Base-by-base conservation (phyloP, 2,797 vertebrate genomes). In the Crenuchus spilurus region DNA sequence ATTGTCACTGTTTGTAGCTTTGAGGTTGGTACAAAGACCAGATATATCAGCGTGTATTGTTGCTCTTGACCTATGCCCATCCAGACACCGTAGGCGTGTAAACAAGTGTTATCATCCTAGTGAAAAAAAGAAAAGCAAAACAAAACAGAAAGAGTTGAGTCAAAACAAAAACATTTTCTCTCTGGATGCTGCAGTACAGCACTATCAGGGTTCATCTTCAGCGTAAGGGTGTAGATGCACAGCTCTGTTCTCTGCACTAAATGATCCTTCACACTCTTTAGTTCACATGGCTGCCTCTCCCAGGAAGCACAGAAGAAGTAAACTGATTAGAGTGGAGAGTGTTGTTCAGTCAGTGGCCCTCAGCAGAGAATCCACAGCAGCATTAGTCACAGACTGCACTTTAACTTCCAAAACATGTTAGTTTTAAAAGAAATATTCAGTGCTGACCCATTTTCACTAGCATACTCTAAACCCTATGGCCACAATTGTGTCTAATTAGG, bases 111-210 rank as follows among this genome's bases (percentile, higher is more conserved):
- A 88, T 89, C 89, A 2, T 82, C 81, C 70, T 64, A 39, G 24
- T 76, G 66, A 83, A 87, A 83, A 54, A 63, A 70, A 77, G 84
- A 82, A 26, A n/a, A n/a, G n/a, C n/a, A n/a, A n/a, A n/a, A n/a
- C n/a, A n/a, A n/a, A n/a, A n/a, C n/a, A n/a, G n/a, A n/a, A 78
- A 85, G 82, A 54, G 18, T 49, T 68, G 11, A 90, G 91, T 87
- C 90, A 93, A 86, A 92, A 92, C 88, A 92, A 87, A 91, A 87
- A 4, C 57, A 63, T 74, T 75, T 76, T 70, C 68, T 69, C 69
- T 78, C 83, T 83, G 63, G 70, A 66, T 78, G 65, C 72, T 68
- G 62, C 68, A 74, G 76, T 63, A 75, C 54, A 78, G 52, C 52
- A 51, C 68, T 75, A 78, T 75, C 75, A 48, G 74, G 61, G 52